Conservation (phyloP, 2,797 vertebrate genomes). For the Macropodus opercularis region DNA sequence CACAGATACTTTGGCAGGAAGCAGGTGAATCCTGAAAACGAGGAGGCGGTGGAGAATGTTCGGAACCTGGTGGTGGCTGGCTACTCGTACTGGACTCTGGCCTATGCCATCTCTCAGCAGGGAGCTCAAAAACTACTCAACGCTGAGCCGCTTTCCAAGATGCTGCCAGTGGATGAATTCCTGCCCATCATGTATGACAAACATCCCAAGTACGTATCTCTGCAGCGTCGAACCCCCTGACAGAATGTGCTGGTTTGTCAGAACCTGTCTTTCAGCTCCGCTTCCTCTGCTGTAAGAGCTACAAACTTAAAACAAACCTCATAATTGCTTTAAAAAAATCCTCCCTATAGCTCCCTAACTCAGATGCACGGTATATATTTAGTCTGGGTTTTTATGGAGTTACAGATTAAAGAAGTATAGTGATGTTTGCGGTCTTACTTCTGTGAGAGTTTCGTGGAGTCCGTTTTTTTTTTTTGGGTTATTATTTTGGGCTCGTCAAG, state of each 20-base stretch:
- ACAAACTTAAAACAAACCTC: constrained; percentile 32
- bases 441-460: constrained; percentile 7
- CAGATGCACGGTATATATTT: constrained; percentile 11
- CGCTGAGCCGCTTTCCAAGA: constrained; percentile 89
- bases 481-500: neutral
- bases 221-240: neutral
- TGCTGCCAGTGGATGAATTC: constrained; percentile 97
- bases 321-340: constrained; percentile 16
- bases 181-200: constrained; percentile 98
- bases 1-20: constrained; percentile 95
- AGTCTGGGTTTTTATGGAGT: constrained; percentile 8
- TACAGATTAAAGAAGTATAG: constrained; percentile 28
- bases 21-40: constrained; percentile 89
- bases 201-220: constrained; percentile 90
- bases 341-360: constrained; percentile 16
- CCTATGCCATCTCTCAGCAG: constrained; percentile 87
- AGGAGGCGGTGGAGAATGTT: constrained; percentile 84
- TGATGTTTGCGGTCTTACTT: constrained; percentile 21
- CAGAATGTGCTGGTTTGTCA: neutral
- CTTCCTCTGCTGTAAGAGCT: neutral
- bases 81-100: constrained; percentile 97
- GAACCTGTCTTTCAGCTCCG: neutral
- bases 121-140: constrained; percentile 93
- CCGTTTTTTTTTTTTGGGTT: neutral
- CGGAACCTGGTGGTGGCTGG: constrained; percentile 86